Evolutionary conservation across 2,113 vertebrate genomes (phyloP).

Genomic region (Halichoerus grypus): DNA sequence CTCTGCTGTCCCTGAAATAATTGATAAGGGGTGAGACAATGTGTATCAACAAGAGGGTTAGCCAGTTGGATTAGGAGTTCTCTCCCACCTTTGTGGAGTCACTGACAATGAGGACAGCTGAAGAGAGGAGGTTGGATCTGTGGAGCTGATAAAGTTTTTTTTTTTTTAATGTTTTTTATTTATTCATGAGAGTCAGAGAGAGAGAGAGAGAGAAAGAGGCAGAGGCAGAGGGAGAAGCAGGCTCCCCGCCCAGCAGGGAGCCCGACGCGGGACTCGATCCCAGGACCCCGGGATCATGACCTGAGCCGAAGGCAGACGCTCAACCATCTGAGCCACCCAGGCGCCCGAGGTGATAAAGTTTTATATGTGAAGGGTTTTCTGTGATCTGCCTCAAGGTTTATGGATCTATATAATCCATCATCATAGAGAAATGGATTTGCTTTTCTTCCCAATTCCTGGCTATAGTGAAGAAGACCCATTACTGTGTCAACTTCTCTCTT

Average conservation of each 20-base stretch:
- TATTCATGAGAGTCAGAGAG: too few relatives aligned
- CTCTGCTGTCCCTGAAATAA: not conserved
- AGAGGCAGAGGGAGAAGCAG: too few relatives aligned
- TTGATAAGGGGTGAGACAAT: not conserved
- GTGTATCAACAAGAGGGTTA: not conserved
- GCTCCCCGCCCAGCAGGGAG: too few relatives aligned
- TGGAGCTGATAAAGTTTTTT: not conserved
- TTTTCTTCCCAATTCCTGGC: conserved; percentile 11
- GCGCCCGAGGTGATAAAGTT: not conserved
- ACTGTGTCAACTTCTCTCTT: not conserved
- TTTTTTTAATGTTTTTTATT: too few relatives aligned
- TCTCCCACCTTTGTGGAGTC: not conserved
- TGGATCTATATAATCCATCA: not conserved
- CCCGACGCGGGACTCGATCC: too few relatives aligned
- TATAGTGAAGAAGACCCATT: not conserved
- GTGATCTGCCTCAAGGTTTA: not conserved
- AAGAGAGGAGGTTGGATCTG: not conserved
- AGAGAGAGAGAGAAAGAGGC: too few relatives aligned
- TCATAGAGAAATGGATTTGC: not conserved
- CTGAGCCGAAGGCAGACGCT: too few relatives aligned
- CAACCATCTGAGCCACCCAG: too few relatives aligned
- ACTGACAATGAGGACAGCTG: not conserved
- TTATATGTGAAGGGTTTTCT: not conserved
- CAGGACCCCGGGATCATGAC: too few relatives aligned
- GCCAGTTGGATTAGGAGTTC: not conserved